Evolutionary conservation across 2,113 vertebrate genomes (phyloP).

Genomic region (Setophaga coronata): DNA sequence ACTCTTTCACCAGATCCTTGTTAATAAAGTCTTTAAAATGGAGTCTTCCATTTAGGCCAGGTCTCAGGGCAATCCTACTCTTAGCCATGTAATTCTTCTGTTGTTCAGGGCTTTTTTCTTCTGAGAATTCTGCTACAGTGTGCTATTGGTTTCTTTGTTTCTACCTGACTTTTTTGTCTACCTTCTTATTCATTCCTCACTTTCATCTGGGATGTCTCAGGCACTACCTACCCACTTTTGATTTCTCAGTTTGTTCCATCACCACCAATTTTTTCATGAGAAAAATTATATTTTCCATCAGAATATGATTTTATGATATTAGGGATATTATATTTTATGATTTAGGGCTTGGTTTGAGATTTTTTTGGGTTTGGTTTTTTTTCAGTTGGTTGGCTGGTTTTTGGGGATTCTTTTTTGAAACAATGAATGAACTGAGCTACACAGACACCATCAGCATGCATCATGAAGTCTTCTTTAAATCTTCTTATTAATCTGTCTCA

Average conservation of each 20-base stretch:
- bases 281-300: not conserved
- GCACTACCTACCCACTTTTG: not conserved
- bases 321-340: not conserved
- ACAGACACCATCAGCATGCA: not conserved
- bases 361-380: accelerated
- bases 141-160: not conserved
- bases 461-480: not conserved
- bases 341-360: accelerated
- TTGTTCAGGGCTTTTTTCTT: accelerated
- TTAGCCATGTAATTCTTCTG: not conserved
- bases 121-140: not conserved
- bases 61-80: not conserved
- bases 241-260: not conserved
- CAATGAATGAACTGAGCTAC: not conserved
- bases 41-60: not conserved
- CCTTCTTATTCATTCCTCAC: not conserved
- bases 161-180: not conserved
- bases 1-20: not conserved
- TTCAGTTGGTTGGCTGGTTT: not conserved
- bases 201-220: not conserved
- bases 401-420: not conserved
- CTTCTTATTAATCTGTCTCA: not conserved
- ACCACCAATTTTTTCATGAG: not conserved
- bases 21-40: not conserved
- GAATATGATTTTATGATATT: not conserved